Base-by-base conservation (phyloP, 2,888 invertebrate species). In the Lochmaea crataegi region DNA sequence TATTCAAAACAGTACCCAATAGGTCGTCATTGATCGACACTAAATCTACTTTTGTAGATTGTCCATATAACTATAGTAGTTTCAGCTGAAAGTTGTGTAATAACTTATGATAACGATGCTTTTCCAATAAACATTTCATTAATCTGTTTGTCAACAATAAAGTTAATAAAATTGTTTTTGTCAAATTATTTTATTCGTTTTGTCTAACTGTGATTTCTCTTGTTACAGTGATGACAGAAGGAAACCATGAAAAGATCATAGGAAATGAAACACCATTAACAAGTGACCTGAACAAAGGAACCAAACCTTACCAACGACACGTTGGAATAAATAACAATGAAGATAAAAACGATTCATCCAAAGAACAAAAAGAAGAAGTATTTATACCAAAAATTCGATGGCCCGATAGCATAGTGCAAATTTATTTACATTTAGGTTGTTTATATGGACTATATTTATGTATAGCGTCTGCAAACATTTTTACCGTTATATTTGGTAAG, bases 401-500 rank as follows among this genome's bases (percentile, higher is more conserved):
- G 94, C 92, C 91, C 0, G 94, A 94, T 84, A 86, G 94, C 2
- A 83, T 87, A 16, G 94, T 90, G 22, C 94, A 94, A 87, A 79
- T 92, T 74, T 91, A 91, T 79, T 88, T 94, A 82, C 94, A 94
- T 86, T 84, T 84, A 72, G 93, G 94, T 45, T 90, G 90, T 76
- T 78, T 93, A 53, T 94, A 94, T 83, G 94, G 94, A 77, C 76
- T 94, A 56, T 93, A 89, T 86, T 89, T 94, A 82, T 88, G 92
- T 69, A 82, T 92, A 77, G 90, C 90, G 53, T 83, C 87, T 42
- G 91, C 90, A 41, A 92, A 89, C 83, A 83, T 92, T 76, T 88
- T 89, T 79, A 94, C 94, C 71, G 86, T 88, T 76, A 81, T 94
- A 75, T 94, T 93, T 90, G 92, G 94, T 94, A 88, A 91, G 94